Conservation (phyloP, 1,140 invertebrate species). For the Zaprionus ornatus region DNA sequence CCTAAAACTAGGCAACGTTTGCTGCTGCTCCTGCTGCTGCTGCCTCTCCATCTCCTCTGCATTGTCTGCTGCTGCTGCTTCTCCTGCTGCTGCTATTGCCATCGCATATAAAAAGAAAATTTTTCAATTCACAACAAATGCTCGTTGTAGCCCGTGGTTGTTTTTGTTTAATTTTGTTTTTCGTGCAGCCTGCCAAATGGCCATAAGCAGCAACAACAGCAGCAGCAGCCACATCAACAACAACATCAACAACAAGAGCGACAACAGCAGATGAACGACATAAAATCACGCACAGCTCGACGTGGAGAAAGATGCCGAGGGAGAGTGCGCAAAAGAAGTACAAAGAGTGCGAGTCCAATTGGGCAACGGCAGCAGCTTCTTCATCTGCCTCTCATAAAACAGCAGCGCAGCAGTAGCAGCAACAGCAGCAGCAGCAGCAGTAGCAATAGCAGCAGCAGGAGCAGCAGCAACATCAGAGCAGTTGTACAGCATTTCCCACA, state of each 20-base stretch:
- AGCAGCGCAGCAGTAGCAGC: not conserved
- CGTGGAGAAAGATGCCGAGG: too few species aligned
- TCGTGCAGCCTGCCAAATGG: constrained; percentile 35
- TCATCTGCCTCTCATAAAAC: constrained; percentile 40
- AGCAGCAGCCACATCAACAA: constrained; percentile 32
- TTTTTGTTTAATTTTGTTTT: constrained; percentile 80
- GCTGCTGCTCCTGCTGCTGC: too few species aligned
- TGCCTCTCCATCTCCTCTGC: too few species aligned
- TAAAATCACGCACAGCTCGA: constrained; percentile 38
- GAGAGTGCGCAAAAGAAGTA: constrained; percentile 1
- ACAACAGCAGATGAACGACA: constrained; percentile 33
- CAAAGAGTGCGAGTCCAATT: constrained; percentile 28
- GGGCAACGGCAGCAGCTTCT: constrained; percentile 36
- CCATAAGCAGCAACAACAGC: constrained; percentile 46
- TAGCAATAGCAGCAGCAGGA: not conserved
- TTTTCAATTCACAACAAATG: constrained; percentile 67
- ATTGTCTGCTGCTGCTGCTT: too few species aligned
- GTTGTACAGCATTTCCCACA: constrained; percentile 41
- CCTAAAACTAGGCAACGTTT: constrained; percentile 66
- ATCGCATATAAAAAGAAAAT: constrained; percentile 48
- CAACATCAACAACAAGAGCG: constrained; percentile 27
- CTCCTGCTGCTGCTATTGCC: not conserved
- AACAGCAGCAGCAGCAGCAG: not conserved
- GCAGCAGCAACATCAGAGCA: constrained; percentile 7
- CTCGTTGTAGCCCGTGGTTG: constrained; percentile 59